These are phyloP conservation scores for Nibea albiflora DNA, from an alignment of 2,113 vertebrate species.

Conservation along the genomic window DNA sequence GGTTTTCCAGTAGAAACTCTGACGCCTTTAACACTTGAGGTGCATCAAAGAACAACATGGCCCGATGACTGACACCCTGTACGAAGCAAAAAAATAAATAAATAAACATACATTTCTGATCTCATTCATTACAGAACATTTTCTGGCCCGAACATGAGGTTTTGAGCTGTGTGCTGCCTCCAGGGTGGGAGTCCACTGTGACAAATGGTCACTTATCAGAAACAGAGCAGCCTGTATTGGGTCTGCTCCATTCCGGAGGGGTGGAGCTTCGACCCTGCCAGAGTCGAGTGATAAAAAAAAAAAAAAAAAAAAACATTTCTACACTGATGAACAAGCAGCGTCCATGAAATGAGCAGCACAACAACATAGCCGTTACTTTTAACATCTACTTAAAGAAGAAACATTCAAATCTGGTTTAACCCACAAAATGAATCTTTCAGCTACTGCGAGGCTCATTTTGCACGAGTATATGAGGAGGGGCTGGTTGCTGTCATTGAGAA, in stretches of 20 bases:
- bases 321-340: neutral
- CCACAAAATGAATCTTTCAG: slow-evolving; percentile 5
- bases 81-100: neutral
- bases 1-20: slow-evolving; percentile 23
- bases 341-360: neutral
- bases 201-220: slow-evolving; percentile 69
- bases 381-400: neutral
- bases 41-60: neutral
- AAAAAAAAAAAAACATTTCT: neutral
- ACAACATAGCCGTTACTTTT: neutral
- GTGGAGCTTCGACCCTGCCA: slow-evolving; percentile 2
- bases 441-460: slow-evolving; percentile 33
- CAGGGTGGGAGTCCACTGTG: slow-evolving; percentile 33
- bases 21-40: neutral
- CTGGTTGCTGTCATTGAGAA: slow-evolving; percentile 47
- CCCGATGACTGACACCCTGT: neutral
- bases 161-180: slow-evolving; percentile 33
- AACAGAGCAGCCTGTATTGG: slow-evolving; percentile 46
- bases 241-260: slow-evolving; percentile 33
- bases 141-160: slow-evolving; percentile 32
- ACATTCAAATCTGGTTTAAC: slow-evolving; percentile 5
- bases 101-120: slow-evolving; percentile 8
- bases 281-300: slow-evolving; percentile 4
- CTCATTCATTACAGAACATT: slow-evolving; percentile 16
- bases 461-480: neutral